Evolutionary conservation across 1,140 invertebrate species (phyloP).

Genomic region (Cryptotermes secundus): DNA sequence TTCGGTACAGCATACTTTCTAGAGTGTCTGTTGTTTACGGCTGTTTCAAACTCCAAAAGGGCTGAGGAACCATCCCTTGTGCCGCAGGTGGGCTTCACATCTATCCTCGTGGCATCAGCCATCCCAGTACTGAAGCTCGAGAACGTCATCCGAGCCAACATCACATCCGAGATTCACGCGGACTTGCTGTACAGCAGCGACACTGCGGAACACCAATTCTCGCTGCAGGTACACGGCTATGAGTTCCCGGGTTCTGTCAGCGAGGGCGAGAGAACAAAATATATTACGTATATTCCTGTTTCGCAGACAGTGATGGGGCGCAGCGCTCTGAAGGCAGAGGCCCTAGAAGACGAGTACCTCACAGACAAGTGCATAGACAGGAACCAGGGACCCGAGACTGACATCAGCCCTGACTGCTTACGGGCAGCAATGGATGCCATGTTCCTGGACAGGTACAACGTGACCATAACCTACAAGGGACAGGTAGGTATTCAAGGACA

Average conservation of each 20-base stretch:
- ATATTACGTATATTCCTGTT: background rate
- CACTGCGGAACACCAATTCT: background rate
- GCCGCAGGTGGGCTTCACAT: background rate
- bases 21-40: too few species aligned
- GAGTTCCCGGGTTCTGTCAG: too few species aligned
- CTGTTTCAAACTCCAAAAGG: too few species aligned
- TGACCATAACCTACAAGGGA: background rate
- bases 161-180: background rate
- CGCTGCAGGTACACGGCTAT: background rate
- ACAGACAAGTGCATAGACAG: background rate
- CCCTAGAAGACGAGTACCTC: background rate
- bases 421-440: background rate
- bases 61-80: too few species aligned
- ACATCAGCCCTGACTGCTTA: background rate
- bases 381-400: background rate
- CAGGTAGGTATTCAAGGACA: background rate
- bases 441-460: constrained; percentile 20
- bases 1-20: too few species aligned
- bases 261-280: too few species aligned
- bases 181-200: background rate
- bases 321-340: background rate
- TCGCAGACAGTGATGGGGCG: background rate
- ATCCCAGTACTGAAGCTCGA: background rate
- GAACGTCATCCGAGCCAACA: background rate
- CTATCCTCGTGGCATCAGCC: background rate